Conservation (phyloP, 2,888 invertebrate genomes). For the Troilus luridus region DNA sequence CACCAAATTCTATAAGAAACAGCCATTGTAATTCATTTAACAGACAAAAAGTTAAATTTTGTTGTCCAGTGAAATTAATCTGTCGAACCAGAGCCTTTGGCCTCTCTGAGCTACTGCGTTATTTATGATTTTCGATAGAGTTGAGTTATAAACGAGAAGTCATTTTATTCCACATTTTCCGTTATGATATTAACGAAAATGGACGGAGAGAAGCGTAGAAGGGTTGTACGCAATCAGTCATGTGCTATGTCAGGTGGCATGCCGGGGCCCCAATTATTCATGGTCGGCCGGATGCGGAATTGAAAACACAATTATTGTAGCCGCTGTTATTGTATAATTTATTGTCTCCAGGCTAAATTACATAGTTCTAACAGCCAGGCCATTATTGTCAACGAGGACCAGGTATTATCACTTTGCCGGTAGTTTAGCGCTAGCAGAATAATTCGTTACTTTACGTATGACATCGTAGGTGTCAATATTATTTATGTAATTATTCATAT, state of each 20-base stretch:
- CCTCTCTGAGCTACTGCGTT: too few species aligned
- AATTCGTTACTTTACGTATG: not conserved
- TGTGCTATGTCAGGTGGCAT: slow-evolving; percentile 29
- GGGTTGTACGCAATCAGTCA: slow-evolving; percentile 27
- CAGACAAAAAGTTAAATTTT: too few species aligned
- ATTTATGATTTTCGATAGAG: too few species aligned
- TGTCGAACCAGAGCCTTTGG: too few species aligned
- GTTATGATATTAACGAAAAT: not conserved
- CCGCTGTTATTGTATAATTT: slow-evolving; percentile 20
- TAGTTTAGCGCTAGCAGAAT: not conserved
- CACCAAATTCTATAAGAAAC: too few species aligned
- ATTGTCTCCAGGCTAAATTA: slow-evolving; percentile 3
- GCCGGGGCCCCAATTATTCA: not conserved
- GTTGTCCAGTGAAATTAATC: too few species aligned
- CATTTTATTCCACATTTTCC: not conserved
- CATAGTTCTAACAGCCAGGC: not conserved
- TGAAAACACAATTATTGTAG: slow-evolving; percentile 29
- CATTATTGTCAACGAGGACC: not conserved
- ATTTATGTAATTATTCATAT: too few species aligned
- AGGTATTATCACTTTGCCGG: not conserved
- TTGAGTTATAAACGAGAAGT: too few species aligned
- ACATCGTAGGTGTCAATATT: too few species aligned
- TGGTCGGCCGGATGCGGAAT: not conserved
- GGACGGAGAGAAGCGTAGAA: not conserved
- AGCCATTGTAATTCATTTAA: too few species aligned